Evolutionary conservation across 2,113 vertebrate genomes (phyloP).

Genomic region (Pseudois nayaur): DNA sequence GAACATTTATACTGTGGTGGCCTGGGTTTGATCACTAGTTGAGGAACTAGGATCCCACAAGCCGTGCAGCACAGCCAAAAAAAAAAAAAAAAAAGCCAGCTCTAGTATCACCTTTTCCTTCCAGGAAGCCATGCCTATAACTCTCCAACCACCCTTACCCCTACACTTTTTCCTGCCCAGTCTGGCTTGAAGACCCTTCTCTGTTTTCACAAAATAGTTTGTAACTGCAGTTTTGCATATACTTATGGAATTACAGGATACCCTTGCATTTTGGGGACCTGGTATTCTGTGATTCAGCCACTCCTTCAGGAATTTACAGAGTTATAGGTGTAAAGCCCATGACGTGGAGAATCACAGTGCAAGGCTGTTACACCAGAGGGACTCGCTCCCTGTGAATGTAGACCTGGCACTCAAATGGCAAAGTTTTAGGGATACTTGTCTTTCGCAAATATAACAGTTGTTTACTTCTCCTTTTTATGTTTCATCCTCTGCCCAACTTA

Average conservation of each 20-base stretch:
- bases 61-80: neutral
- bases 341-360: neutral
- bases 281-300: conserved; percentile 12
- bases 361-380: neutral
- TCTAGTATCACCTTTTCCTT: neutral
- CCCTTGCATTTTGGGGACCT: neutral
- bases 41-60: neutral
- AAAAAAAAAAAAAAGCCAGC: neutral
- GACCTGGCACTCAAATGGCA: neutral
- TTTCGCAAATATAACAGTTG: neutral
- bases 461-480: neutral
- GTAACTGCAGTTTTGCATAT: conserved; percentile 32
- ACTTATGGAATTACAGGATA: neutral
- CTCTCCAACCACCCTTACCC: neutral
- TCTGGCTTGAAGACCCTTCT: neutral
- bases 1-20: neutral
- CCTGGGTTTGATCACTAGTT: neutral
- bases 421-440: neutral
- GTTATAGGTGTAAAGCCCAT: neutral
- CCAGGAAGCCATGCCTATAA: neutral
- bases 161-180: neutral
- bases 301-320: neutral
- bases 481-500: neutral
- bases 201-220: neutral
- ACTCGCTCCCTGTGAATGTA: neutral